Percentiles rank a stretch among this genome's conserved stretches.
phyloP scores from a whole-genome alignment of 2,888 invertebrate genomes.

The Lasioglossum pauxillum region DNA sequence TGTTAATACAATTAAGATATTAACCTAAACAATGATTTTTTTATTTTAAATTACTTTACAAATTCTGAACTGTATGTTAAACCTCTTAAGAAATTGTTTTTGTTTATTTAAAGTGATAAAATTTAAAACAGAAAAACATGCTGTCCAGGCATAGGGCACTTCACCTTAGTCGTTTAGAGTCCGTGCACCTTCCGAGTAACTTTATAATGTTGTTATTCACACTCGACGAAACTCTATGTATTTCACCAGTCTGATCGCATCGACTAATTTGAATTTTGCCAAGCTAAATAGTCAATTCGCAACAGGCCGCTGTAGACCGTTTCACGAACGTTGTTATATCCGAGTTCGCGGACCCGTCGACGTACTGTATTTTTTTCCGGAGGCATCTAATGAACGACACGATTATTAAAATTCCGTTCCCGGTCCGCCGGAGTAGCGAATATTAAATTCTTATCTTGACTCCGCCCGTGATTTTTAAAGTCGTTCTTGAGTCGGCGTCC shows the following conservation, averaged over 20 bases:
- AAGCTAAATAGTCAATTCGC: neutral
- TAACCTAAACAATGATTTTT: no score
- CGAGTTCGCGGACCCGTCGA: neutral
- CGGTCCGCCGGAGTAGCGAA: neutral
- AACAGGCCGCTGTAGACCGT: neutral
- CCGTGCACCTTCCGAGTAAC: neutral
- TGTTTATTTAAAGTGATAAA: no score
- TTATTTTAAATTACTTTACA: no score
- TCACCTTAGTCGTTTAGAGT: neutral
- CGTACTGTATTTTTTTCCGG: neutral
- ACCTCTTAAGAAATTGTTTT: no score
- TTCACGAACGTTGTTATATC: neutral
- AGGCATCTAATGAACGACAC: neutral
- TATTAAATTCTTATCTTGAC: conserved; percentile 20
- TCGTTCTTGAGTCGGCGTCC: neutral
- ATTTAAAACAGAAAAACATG: no score
- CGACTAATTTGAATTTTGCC: neutral
- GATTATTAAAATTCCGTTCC: conserved; percentile 3
- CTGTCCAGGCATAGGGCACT: no score
- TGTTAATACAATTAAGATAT: no score
- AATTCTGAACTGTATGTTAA: no score
- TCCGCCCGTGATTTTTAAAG: neutral
- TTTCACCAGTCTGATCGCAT: neutral
- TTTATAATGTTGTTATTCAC: neutral
- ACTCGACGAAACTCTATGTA: neutral